These are phyloP conservation scores for Helicoverpa zea DNA, from an alignment of 1,140 invertebrate genomes.

Conservation along the genomic window DNA sequence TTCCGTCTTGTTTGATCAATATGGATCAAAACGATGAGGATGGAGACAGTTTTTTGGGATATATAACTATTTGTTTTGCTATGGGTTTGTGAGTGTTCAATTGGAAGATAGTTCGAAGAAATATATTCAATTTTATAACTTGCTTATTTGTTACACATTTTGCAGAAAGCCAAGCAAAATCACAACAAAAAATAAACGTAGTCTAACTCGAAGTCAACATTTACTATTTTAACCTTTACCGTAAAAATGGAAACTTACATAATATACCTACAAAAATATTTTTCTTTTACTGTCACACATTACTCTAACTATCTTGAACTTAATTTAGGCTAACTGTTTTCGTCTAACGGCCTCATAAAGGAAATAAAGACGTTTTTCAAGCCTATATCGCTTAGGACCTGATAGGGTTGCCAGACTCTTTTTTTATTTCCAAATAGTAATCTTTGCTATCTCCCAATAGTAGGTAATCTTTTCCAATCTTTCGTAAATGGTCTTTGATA, in stretches of 20 bases:
- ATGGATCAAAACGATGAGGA: too few species aligned
- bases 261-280: not conserved
- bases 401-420: slow-evolving; percentile 20
- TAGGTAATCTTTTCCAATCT: not conserved
- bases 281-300: not conserved
- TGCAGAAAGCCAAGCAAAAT: not conserved
- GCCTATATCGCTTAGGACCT: slow-evolving; percentile 9
- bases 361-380: slow-evolving; percentile 19
- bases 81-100: too few species aligned
- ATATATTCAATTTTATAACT: not conserved
- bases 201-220: not conserved
- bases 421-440: slow-evolving; percentile 5
- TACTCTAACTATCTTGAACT: not conserved
- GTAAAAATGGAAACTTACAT: not conserved
- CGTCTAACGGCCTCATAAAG: not conserved
- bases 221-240: not conserved
- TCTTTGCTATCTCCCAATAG: not conserved
- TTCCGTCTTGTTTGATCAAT: too few species aligned
- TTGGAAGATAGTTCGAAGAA: not conserved
- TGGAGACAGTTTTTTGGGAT: too few species aligned
- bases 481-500: slow-evolving; percentile 13
- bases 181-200: not conserved
- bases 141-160: not conserved
- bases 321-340: slow-evolving; percentile 14
- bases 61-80: too few species aligned